Evolutionary conservation across 2,113 vertebrate genomes (phyloP).

Genomic region (Phyllostomus hastatus): DNA sequence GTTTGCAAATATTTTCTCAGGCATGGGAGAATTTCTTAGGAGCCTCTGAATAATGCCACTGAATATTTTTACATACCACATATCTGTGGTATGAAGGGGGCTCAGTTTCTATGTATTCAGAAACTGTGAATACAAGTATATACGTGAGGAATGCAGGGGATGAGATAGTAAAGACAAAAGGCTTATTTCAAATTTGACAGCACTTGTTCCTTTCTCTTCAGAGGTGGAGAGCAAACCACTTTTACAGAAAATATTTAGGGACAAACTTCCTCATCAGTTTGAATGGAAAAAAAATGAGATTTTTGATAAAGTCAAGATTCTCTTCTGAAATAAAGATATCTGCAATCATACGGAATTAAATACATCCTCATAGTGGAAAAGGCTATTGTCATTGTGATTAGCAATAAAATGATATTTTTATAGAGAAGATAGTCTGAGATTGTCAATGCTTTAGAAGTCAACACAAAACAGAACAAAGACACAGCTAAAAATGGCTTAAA

Average conservation of each 20-base stretch:
- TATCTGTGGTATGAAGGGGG: neutral
- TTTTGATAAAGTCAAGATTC: slow-evolving; percentile 12
- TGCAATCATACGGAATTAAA: neutral
- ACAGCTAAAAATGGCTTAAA: neutral
- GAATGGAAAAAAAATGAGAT: neutral
- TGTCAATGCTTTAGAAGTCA: neutral
- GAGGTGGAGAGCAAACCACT: neutral
- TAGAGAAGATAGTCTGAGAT: neutral
- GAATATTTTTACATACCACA: neutral
- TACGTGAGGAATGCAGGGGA: neutral
- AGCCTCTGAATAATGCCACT: neutral
- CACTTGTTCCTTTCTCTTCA: neutral
- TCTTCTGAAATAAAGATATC: slow-evolving; percentile 19
- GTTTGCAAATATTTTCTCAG: neutral
- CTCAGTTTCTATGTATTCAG: neutral
- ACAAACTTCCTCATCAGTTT: neutral
- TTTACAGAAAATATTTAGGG: neutral
- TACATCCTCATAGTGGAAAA: neutral
- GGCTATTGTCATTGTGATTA: neutral
- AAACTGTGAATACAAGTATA: neutral
- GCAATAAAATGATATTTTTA: neutral
- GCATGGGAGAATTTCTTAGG: neutral
- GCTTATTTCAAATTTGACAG: neutral
- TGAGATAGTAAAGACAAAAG: neutral
- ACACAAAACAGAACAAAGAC: neutral